Base-by-base conservation (phyloP, 2,113 vertebrate species). In the Hippolais icterina region DNA sequence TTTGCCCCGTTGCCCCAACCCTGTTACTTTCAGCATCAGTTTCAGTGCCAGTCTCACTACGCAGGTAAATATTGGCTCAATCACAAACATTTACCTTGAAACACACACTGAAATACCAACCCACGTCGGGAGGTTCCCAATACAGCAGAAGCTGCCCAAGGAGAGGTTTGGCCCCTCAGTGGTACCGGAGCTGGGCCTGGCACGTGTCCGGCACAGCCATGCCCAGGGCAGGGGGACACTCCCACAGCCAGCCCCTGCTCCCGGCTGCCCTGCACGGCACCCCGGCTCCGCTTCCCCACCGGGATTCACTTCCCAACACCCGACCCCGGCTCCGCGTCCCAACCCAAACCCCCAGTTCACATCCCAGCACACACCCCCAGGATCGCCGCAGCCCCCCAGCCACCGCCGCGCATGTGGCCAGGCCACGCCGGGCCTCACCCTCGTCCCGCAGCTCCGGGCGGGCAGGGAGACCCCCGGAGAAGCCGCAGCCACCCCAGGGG, bases 31-130 rank as follows among this genome's bases (percentile, higher is more conserved):
- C 60, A 28, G 12, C 1, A 10, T 4, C 44, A 21, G 1, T 44
- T 44, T 72, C 70, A 42, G 5, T 18, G 33, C 31, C 44, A 21
- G 1, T 44, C 37, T 72, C 70, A 42, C 6, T 18, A 35, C 31
- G 28, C 63, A 21, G 3, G 0, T 15, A 31, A 33, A 8, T 5
- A 1, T 0, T 5, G 29, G 0, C 29, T 35, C 57, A 23, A 1
- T 9, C 52, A 27, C 54, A 29, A 39, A n/a, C 5, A 42, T 8
- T 27, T 3, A 6, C 5, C 25, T 15, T 27, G 42, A 71, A 71
- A 44, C 6, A 29, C 2, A 2, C 46, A 29, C 29, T 11, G 42
- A 65, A 42, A 54, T 2, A 1, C 44, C 9, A 2, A 3, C 3
- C 9, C 39, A 1, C 7, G 7, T 1, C 0, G 31, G 60, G 4